Percentiles rank a stretch among this genome's conserved stretches.
phyloP scores from a whole-genome alignment of 2,797 vertebrate species.

The Ceyx erithaca region DNA sequence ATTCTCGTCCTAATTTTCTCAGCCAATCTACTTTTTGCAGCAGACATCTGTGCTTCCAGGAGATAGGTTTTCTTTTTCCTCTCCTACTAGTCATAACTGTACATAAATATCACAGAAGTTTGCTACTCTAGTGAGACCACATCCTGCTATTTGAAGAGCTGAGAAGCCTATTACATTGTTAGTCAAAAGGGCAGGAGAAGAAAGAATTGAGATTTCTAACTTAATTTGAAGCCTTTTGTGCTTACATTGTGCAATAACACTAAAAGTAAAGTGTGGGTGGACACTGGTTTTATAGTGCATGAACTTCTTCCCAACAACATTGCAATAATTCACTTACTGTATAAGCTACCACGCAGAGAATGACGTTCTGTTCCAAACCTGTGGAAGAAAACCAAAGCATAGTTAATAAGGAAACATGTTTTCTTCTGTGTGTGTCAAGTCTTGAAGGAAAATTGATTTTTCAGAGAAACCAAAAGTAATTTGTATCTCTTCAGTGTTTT shows the following conservation, averaged over 20 bases:
- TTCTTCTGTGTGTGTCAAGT: constrained; percentile 15
- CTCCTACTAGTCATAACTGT: neutral
- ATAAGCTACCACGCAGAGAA: neutral
- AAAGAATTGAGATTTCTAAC: constrained; percentile 40
- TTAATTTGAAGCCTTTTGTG: constrained; percentile 38
- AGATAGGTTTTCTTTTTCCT: constrained; percentile 6
- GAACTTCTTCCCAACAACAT: neutral
- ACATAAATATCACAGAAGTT: constrained; percentile 31
- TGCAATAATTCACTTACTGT: neutral
- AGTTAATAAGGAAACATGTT: neutral
- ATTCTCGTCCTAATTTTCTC: neutral
- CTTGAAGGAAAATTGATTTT: constrained; percentile 29
- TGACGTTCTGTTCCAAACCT: neutral
- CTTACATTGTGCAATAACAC: neutral
- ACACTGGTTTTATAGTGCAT: neutral
- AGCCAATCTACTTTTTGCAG: neutral
- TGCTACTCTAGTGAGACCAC: constrained; percentile 18
- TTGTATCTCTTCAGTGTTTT: constrained; percentile 41
- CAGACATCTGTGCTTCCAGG: neutral
- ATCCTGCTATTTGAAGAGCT: constrained; percentile 16
- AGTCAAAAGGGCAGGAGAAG: constrained; percentile 45
- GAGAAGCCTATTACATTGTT: constrained; percentile 21
- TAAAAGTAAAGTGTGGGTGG: neutral
- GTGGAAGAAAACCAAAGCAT: neutral
- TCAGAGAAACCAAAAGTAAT: neutral